Percentiles rank a stretch among this genome's conserved stretches.
phyloP scores from a whole-genome alignment of 2,888 invertebrate genomes.

The Acronicta leporina region DNA sequence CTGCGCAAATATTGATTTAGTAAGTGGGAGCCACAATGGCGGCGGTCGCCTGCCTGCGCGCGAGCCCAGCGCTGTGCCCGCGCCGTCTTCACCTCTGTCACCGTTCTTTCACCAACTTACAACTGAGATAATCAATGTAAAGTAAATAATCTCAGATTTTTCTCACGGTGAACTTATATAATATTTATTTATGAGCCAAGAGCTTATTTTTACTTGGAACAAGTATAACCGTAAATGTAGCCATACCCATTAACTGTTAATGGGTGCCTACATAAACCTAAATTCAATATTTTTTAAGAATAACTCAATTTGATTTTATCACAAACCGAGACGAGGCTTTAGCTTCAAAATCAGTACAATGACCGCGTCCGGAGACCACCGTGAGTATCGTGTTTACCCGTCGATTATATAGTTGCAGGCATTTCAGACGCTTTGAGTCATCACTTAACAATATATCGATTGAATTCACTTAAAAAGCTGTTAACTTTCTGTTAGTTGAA shows the following conservation, averaged over 20 bases:
- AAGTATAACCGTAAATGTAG: slow-evolving; percentile 12
- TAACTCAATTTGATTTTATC: slow-evolving; percentile 54
- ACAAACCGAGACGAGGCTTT: slow-evolving; percentile 37
- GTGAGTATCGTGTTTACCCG: slow-evolving; percentile 57
- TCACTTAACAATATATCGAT: slow-evolving; percentile 47
- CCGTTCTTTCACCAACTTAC: slow-evolving; percentile 66
- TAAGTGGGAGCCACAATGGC: slow-evolving; percentile 84
- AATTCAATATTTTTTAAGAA: slow-evolving; percentile 38
- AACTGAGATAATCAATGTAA: slow-evolving; percentile 66
- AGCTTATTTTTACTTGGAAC: slow-evolving; percentile 49
- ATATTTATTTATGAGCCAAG: slow-evolving; percentile 46
- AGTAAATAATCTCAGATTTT: slow-evolving; percentile 64
- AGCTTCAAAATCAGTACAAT: slow-evolving; percentile 68
- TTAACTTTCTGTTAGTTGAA: slow-evolving; percentile 32
- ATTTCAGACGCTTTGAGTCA: slow-evolving; percentile 47
- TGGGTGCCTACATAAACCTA: slow-evolving; percentile 16
- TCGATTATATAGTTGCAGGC: slow-evolving; percentile 56
- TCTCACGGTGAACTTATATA: slow-evolving; percentile 59
- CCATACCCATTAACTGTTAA: slow-evolving; percentile 23
- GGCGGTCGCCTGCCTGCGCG: slow-evolving; percentile 69
- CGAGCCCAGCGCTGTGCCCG: slow-evolving; percentile 64
- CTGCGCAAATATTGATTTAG: slow-evolving; percentile 89
- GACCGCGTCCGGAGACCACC: slow-evolving; percentile 63
- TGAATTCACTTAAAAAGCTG: slow-evolving; percentile 38
- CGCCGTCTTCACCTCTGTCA: slow-evolving; percentile 61